Base-by-base conservation (phyloP, 2,888 invertebrate species). In the Unio pictorum region DNA sequence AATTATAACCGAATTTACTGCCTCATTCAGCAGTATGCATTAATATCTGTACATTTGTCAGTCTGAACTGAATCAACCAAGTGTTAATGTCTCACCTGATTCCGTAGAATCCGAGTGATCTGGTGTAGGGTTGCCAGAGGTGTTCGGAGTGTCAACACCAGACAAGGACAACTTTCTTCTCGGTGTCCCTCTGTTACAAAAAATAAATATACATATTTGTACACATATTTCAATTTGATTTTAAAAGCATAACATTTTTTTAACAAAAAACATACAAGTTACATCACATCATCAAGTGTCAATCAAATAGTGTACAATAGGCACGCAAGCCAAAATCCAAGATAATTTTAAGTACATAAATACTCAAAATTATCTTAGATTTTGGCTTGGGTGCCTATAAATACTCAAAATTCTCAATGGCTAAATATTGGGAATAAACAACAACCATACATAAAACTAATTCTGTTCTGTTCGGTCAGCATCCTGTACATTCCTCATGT, bases 141-240 rank as follows among this genome's bases (percentile, higher is more conserved):
- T 73, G 58, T 81, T 75, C 45, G 84, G 83, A 54, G 81, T 84
- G 61, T 84, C 84, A 20, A 81, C 55, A 66, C 81, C 80, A 54
- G 84, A 83, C 28, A 87, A 66, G 8, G 87, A 86, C 59, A 87
- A 73, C 65, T 83, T 81, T 67, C 87, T 75, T 65, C 83, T 79
- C 56, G 87, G 87, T 30, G 86, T 86, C 18, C 66, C 79, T 64
- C 76, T 75, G 65, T 83, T 84, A 67, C n/a, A 73, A 64, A 55
- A 34, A 23, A 7, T 26, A 67, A 45, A 61, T 1, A 55, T 54
- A 57, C 11, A 59, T 30, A 65, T 45, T 6, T 11, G 45, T 45
- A 45, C n/a, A 59, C 15, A 20, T 45, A 23, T 59, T 20, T 30
- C 15, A 30, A n/a, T n/a, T n/a, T 59, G 54, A 66, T 45, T 59